Conservation (phyloP, 2,888 invertebrate genomes). For the Leptinotarsa tumamoca region DNA sequence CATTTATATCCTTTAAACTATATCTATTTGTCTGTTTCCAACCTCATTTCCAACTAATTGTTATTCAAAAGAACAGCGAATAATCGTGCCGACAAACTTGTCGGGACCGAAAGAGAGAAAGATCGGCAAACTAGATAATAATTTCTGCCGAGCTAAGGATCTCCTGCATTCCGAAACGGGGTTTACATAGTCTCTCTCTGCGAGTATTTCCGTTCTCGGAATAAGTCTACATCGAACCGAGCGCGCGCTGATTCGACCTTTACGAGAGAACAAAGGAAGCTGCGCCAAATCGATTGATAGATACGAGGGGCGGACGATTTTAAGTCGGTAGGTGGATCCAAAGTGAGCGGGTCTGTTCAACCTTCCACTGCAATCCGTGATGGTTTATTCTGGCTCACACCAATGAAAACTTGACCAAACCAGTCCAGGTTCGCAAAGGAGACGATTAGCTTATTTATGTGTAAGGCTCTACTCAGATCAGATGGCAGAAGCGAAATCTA, state of each 20-base stretch:
- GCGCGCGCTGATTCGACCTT: constrained; percentile 40
- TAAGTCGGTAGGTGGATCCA: background rate
- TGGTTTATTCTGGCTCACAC: no score
- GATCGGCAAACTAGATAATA: constrained; percentile 25
- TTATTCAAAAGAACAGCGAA: constrained; percentile 1
- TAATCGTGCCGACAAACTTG: constrained; percentile 12
- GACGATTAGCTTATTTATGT: no score
- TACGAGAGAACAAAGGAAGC: constrained; percentile 39
- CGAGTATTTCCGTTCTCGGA: constrained; percentile 30
- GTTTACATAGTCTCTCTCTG: constrained; percentile 33
- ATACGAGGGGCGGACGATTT: background rate
- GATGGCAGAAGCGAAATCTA: no score
- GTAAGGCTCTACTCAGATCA: no score
- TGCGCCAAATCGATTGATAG: constrained; percentile 36
- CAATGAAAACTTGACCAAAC: no score
- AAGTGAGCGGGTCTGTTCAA: background rate
- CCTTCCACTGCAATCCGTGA: no score
- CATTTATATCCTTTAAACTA: background rate
- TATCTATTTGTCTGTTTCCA: background rate
- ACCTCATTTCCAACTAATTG: background rate
- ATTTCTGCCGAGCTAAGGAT: constrained; percentile 17
- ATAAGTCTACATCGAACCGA: constrained; percentile 21
- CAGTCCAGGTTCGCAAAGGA: no score
- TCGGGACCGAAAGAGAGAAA: constrained; percentile 1
- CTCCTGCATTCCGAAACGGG: constrained; percentile 20